Conservation (phyloP, 2,113 vertebrate species). For the Anser cygnoides region DNA sequence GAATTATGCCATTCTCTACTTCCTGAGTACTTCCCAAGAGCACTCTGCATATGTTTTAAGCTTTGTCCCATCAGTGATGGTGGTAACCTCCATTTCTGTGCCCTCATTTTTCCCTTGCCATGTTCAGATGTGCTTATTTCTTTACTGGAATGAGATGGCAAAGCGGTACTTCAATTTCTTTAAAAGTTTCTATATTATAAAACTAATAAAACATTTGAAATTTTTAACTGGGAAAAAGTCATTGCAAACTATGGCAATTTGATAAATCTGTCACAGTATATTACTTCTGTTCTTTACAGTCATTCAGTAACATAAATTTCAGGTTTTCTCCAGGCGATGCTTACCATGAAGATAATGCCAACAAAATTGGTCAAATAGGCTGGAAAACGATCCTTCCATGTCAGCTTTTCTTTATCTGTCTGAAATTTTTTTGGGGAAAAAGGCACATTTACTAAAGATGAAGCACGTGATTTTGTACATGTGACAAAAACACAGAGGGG, state of each 20-base stretch:
- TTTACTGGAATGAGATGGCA: neutral
- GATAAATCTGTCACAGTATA: neutral
- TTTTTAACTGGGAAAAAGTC: neutral
- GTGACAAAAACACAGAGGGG: neutral
- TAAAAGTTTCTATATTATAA: neutral
- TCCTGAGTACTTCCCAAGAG: neutral
- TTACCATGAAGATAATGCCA: conserved; percentile 92
- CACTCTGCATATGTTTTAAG: neutral
- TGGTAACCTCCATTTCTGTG: neutral
- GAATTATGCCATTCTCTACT: neutral
- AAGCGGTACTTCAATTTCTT: neutral
- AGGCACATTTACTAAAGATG: neutral
- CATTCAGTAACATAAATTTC: neutral
- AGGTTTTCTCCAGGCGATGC: conserved; percentile 13
- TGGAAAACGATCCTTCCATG: conserved; percentile 91
- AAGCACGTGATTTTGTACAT: neutral
- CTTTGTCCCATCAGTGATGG: neutral
- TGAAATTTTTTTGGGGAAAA: conserved; percentile 22
- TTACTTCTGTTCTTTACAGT: neutral
- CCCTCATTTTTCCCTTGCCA: neutral
- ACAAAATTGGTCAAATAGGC: conserved; percentile 88
- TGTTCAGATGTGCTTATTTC: neutral
- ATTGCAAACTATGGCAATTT: neutral
- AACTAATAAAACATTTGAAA: neutral
- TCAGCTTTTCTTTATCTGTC: conserved; percentile 91